Percentiles rank a stretch among this genome's conserved stretches.
These are phyloP conservation scores for Pristionchus arcanus DNA, from an alignment of 2,888 invertebrate genomes.

Conservation along the genomic window DNA sequence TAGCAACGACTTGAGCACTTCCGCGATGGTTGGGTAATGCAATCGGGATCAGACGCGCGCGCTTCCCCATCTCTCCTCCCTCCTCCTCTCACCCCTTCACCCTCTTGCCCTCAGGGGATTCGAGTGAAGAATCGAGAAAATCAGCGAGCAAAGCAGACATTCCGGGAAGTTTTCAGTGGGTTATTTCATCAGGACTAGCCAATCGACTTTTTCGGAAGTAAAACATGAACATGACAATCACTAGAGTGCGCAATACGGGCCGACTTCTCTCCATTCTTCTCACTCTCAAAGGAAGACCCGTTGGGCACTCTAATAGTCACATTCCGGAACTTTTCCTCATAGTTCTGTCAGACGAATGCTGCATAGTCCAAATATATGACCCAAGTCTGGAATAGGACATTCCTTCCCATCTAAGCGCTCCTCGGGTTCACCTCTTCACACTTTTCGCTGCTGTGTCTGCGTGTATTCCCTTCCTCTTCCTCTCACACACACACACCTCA, in stretches of 20 bases:
- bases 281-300: too few species aligned
- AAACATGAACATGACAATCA: too few species aligned
- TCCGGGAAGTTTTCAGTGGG: neutral
- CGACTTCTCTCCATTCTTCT: too few species aligned
- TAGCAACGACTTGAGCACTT: conserved; percentile 4
- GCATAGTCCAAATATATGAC: neutral
- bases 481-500: neutral
- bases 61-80: neutral
- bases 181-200: neutral
- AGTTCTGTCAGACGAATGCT: too few species aligned
- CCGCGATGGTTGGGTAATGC: neutral
- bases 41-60: neutral
- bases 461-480: neutral
- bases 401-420: neutral
- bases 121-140: neutral
- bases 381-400: neutral
- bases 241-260: too few species aligned
- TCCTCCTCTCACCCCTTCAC: neutral
- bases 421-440: neutral
- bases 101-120: neutral
- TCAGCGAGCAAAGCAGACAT: neutral
- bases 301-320: too few species aligned
- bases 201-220: neutral
- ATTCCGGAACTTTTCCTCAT: too few species aligned
- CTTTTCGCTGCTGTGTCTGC: too few species aligned